phyloP scores from a whole-genome alignment of 2,797 vertebrate species.

The Melanotaenia nigrans region DNA sequence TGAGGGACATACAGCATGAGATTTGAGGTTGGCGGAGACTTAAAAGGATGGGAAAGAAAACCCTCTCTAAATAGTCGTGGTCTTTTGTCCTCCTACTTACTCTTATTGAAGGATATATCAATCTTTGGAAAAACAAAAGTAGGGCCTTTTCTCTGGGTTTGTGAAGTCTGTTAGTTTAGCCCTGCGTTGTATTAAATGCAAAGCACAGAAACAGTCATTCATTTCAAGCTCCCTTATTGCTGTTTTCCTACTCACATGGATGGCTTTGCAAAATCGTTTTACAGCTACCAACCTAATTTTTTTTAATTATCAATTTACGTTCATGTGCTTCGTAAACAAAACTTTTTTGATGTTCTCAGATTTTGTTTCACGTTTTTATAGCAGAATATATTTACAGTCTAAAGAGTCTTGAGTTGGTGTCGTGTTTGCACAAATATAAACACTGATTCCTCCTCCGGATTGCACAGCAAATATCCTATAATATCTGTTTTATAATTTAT shows the following conservation, averaged over 20 bases:
- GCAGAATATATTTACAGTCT: not conserved
- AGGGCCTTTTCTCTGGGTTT: slow-evolving; percentile 9
- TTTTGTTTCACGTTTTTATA: not conserved
- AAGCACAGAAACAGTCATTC: too few relatives aligned
- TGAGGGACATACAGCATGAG: slow-evolving; percentile 44
- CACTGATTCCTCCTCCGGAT: not conserved
- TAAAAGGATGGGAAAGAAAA: slow-evolving; percentile 43
- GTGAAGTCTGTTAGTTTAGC: not conserved
- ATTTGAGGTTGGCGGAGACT: slow-evolving; percentile 59
- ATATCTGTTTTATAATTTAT: not conserved
- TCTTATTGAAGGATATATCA: not conserved
- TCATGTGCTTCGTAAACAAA: not conserved
- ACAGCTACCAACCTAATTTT: not conserved
- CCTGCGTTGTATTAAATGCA: slow-evolving; percentile 2
- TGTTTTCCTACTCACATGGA: too few relatives aligned
- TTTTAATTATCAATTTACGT: not conserved
- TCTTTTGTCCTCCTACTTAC: slow-evolving; percentile 4
- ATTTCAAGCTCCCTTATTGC: too few relatives aligned
- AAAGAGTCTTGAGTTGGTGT: not conserved
- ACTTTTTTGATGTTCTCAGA: too few relatives aligned
- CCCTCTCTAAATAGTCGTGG: not conserved
- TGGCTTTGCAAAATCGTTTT: too few relatives aligned
- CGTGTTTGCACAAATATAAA: not conserved
- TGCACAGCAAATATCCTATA: not conserved
- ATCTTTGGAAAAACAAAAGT: not conserved